Evolutionary conservation across 2,113 vertebrate species (phyloP).

Genomic region (Sinocyclocheilus rhinocerous): DNA sequence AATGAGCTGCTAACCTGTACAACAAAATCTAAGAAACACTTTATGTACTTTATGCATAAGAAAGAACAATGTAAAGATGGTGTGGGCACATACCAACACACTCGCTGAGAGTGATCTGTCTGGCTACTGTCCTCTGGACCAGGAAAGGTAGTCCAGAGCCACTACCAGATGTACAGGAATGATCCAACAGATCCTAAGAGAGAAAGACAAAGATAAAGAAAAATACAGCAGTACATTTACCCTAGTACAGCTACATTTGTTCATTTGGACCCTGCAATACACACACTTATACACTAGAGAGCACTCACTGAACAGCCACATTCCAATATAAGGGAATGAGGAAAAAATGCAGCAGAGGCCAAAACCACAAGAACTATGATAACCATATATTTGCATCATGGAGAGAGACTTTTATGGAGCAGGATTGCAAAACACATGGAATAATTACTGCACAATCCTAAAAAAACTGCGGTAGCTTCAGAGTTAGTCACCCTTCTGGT

Average conservation of each 20-base stretch:
- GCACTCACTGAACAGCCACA: conserved; percentile 60
- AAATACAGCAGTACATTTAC: conserved; percentile 3
- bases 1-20: conserved; percentile 11
- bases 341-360: conserved; percentile 53
- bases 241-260: conserved; percentile 16
- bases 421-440: conserved; percentile 57
- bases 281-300: conserved; percentile 61
- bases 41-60: conserved; percentile 9
- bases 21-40: conserved; percentile 33
- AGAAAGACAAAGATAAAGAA: conserved; percentile 43
- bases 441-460: conserved; percentile 53
- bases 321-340: conserved; percentile 51
- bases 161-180: conserved; percentile 97
- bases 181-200: conserved; percentile 91
- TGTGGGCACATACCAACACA: conserved; percentile 89
- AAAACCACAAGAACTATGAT: conserved; percentile 51
- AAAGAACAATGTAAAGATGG: neutral
- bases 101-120: conserved; percentile 95
- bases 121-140: conserved; percentile 95
- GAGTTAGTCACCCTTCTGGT: neutral
- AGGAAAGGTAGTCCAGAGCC: conserved; percentile 97
- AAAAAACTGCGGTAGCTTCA: conserved; percentile 30
- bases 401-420: conserved; percentile 62
- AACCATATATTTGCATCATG: conserved; percentile 62
- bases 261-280: conserved; percentile 50